Percentiles rank a stretch among this genome's conserved stretches.
Evolutionary conservation across 2,113 vertebrate species (phyloP).

Genomic region (Bambusicola thoracicus): DNA sequence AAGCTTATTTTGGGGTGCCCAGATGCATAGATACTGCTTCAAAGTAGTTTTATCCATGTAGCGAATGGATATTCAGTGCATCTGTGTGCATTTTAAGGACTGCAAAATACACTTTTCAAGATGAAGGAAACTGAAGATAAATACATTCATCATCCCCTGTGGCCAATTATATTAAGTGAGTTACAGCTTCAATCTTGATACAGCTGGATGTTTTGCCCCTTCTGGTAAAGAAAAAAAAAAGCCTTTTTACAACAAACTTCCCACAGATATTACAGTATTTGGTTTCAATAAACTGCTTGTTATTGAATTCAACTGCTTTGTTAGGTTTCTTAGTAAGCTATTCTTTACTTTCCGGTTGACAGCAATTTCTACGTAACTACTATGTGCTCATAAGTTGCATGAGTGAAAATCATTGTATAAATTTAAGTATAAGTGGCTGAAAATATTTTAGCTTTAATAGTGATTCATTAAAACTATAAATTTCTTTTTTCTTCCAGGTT

Average conservation of each 20-base stretch:
- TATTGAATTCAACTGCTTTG: not conserved
- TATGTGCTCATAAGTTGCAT: not conserved
- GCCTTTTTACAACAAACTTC: not conserved
- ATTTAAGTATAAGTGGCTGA: not conserved
- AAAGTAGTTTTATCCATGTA: not conserved
- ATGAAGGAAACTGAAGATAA: not conserved
- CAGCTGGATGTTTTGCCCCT: not conserved
- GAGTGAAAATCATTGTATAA: not conserved
- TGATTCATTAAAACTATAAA: not conserved
- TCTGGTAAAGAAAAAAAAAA: not conserved
- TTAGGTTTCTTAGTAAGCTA: not conserved
- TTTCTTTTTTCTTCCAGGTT: not conserved
- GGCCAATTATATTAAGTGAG: not conserved
- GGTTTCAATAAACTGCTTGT: not conserved
- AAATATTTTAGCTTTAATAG: not conserved
- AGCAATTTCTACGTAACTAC: not conserved
- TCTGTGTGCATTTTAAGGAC: not conserved
- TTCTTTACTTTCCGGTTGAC: not conserved
- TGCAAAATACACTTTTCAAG: not conserved
- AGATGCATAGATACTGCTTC: not conserved
- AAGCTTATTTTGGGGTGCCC: not conserved
- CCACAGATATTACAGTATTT: not conserved
- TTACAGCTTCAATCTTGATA: not conserved
- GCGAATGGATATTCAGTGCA: not conserved
- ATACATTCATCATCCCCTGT: not conserved